These are phyloP conservation scores for Callochromis pleurospilus DNA, from an alignment of 2,113 vertebrate species.

Conservation along the genomic window DNA sequence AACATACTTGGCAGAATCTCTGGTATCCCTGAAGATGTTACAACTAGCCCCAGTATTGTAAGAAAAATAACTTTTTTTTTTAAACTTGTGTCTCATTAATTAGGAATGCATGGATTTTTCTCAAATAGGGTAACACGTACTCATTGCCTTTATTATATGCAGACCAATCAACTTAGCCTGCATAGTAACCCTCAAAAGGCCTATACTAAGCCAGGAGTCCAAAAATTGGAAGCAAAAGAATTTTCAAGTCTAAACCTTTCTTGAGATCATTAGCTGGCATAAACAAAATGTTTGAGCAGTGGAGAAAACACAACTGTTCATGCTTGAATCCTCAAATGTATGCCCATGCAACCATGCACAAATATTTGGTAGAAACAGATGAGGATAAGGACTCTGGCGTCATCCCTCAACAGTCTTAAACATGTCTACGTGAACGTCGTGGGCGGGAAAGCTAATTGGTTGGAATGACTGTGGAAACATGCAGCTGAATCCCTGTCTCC, in stretches of 20 bases:
- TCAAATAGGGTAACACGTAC: background rate
- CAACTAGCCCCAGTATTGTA: background rate
- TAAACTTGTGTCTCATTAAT: background rate
- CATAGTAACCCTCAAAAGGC: background rate
- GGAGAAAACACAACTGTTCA: background rate
- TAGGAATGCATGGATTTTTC: background rate
- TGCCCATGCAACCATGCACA: background rate
- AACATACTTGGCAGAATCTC: background rate
- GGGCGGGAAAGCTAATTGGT: constrained; percentile 48
- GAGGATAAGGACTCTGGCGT: background rate
- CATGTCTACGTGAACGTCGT: constrained; percentile 7
- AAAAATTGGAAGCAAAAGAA: background rate
- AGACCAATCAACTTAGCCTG: background rate
- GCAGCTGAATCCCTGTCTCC: background rate
- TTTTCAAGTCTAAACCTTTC: background rate
- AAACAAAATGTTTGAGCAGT: background rate
- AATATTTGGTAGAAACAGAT: background rate
- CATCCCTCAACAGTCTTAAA: constrained; percentile 11
- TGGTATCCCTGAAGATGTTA: background rate
- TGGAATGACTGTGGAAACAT: constrained; percentile 38
- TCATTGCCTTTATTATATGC: background rate
- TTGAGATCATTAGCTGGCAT: background rate
- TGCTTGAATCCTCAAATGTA: background rate
- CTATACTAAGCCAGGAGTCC: background rate
- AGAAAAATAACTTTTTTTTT: background rate